These are phyloP conservation scores for Hoplodrina blanda DNA, from an alignment of 2,888 invertebrate species.

Conservation along the genomic window DNA sequence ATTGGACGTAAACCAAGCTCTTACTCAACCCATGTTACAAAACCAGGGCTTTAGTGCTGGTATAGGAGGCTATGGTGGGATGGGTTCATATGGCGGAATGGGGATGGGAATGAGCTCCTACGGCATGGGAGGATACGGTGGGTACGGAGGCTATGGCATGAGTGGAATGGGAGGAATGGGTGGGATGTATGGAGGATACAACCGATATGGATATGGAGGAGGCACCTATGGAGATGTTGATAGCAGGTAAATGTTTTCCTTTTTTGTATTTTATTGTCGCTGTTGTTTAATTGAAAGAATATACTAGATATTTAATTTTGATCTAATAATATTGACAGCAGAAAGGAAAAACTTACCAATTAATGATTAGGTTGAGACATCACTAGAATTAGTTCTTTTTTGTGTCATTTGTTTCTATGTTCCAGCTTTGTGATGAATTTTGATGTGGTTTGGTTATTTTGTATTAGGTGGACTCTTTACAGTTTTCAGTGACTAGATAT, in stretches of 20 bases:
- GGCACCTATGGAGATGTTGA: slow-evolving; percentile 90
- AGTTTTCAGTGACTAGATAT: too few relatives aligned
- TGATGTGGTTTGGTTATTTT: too few relatives aligned
- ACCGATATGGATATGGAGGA: slow-evolving; percentile 80
- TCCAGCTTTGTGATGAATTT: too few relatives aligned
- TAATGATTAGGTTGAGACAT: too few relatives aligned
- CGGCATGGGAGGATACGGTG: slow-evolving; percentile 67
- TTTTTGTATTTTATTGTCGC: background rate
- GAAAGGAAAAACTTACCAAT: too few relatives aligned
- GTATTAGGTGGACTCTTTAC: too few relatives aligned
- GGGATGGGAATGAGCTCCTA: slow-evolving; percentile 68
- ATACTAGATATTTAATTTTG: too few relatives aligned
- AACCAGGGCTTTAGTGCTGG: slow-evolving; percentile 30
- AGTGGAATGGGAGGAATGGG: slow-evolving; percentile 68
- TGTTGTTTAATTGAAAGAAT: too few relatives aligned
- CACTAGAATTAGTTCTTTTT: too few relatives aligned
- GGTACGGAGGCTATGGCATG: slow-evolving; percentile 66
- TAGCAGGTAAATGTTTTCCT: slow-evolving; percentile 86
- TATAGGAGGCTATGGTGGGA: slow-evolving; percentile 67
- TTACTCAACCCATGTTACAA: slow-evolving; percentile 51
- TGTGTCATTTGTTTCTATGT: too few relatives aligned
- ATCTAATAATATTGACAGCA: too few relatives aligned
- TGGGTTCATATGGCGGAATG: slow-evolving; percentile 66
- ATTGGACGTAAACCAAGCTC: slow-evolving; percentile 70
- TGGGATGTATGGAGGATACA: slow-evolving; percentile 84